Evolutionary conservation across 2,888 invertebrate genomes (phyloP), one percentile per base, ranked within the genome.

Genomic region (Polietes domitor): DNA sequence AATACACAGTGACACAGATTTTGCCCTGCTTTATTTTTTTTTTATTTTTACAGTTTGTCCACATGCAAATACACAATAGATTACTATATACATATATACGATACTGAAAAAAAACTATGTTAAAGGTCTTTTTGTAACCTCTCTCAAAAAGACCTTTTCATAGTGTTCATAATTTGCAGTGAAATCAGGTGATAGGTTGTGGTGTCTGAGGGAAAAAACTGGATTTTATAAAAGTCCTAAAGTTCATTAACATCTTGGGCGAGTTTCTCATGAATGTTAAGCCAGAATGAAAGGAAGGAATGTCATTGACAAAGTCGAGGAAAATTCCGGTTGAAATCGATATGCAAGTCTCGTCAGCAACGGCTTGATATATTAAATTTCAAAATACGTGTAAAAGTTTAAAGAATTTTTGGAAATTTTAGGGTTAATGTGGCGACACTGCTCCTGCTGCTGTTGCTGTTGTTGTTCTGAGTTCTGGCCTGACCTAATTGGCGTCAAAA

Each of bases 1-100:
- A 82, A 84, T 84, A 84, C 65, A 61, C 65, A 61, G 10, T 84
- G 84, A 76, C 75, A 82, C 65, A 84, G 68, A 78, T 82, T 82
- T 68, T 75, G 72, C 21, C 26, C 17, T 37, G 37, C 37, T 37
- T 37, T 41, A 21, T 68, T 19, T 73, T 73, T 74, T 61, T 43
- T 73, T 32, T 72, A 1, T 55, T 43, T n/a, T n/a, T n/a, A n/a
- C n/a, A n/a, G n/a, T n/a, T 58, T 55, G 17, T 24, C 15, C 26
- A 24, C 24, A 24, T 26, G 58, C 12, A 58, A 6, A 24, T 10
- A 37, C 4, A 21, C 4, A 53, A 53, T 9, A 21, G 17, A 53
- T 17, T n/a, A 47, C 32, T 6, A 32, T 6, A 9, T 6, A 32
- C 5, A 32, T 6, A 47, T 5, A 47, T n/a, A 47, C 1, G 12